Conservation (phyloP, 2,888 invertebrate species). For the Chloroclystis v-ata region DNA sequence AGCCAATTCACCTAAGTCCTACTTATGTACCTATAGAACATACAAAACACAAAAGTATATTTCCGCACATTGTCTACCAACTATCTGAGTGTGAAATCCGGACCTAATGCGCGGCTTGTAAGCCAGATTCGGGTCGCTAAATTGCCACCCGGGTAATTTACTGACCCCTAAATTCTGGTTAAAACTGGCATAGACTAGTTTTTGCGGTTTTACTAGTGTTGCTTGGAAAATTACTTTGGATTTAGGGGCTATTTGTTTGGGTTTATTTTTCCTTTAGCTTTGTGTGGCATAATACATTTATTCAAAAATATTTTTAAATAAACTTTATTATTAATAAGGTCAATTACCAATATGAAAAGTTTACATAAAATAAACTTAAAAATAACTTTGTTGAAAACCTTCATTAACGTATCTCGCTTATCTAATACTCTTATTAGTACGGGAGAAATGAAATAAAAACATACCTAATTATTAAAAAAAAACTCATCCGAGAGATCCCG, state of each 20-base stretch:
- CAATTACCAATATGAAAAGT: too few relatives aligned
- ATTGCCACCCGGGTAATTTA: conserved; percentile 20
- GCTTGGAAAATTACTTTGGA: conserved; percentile 2
- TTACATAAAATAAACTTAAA: too few relatives aligned
- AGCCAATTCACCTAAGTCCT: too few relatives aligned
- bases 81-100: conserved; percentile 12
- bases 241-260: not conserved
- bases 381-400: too few relatives aligned
- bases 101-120: conserved; percentile 16
- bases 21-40: conserved; percentile 1
- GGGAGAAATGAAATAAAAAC: too few relatives aligned
- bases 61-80: not conserved
- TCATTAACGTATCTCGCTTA: too few relatives aligned
- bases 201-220: conserved; percentile 10
- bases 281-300: too few relatives aligned
- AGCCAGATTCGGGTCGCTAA: conserved; percentile 17
- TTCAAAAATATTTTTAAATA: too few relatives aligned
- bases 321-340: too few relatives aligned
- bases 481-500: not conserved
- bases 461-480: too few relatives aligned
- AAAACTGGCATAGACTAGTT: conserved; percentile 17
- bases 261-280: not conserved
- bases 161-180: conserved; percentile 16
- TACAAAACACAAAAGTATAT: too few relatives aligned
- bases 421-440: too few relatives aligned